phyloP scores from a whole-genome alignment of 2,888 invertebrate species.

The Eupithecia tripunctaria region DNA sequence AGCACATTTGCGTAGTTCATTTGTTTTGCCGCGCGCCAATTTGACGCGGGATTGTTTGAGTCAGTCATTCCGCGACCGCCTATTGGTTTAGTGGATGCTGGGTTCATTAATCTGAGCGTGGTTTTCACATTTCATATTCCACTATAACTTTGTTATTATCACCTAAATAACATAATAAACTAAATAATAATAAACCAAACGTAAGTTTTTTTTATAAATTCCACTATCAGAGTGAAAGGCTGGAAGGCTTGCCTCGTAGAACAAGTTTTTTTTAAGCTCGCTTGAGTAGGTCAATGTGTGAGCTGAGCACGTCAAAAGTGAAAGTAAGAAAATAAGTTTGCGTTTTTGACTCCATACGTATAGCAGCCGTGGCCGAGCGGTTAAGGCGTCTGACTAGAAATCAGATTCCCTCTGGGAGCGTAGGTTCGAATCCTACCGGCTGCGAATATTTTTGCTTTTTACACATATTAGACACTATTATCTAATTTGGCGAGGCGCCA shows the following conservation, averaged over 20 bases:
- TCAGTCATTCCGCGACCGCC: constrained; percentile 32
- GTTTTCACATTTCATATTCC: constrained; percentile 19
- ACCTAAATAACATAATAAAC: no score
- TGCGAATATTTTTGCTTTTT: constrained; percentile 78
- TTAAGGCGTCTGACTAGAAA: constrained; percentile 95
- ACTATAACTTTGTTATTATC: constrained; percentile 5
- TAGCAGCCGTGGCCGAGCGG: constrained; percentile 93
- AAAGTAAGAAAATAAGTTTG: neutral
- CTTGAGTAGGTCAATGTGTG: neutral
- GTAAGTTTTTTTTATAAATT: neutral
- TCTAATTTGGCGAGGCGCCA: constrained; percentile 3
- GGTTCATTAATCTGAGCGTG: constrained; percentile 29
- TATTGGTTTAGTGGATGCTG: constrained; percentile 34
- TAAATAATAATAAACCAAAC: no score
- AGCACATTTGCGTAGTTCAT: constrained; percentile 46
- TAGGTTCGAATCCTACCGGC: constrained; percentile 95
- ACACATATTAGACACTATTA: constrained; percentile 8
- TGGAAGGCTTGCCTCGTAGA: neutral
- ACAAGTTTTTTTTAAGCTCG: constrained; percentile 10
- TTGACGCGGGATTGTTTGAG: constrained; percentile 42
- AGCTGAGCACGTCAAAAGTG: constrained; percentile 12
- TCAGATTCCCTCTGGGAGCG: constrained; percentile 95
- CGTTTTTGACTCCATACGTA: neutral
- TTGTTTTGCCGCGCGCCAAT: constrained; percentile 42
- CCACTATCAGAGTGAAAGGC: constrained; percentile 15